A percentile compares a stretch with the other conserved stretches of the same genome.
phyloP scores from a whole-genome alignment of 2,797 vertebrate species.

The Chrysolophus pictus region DNA sequence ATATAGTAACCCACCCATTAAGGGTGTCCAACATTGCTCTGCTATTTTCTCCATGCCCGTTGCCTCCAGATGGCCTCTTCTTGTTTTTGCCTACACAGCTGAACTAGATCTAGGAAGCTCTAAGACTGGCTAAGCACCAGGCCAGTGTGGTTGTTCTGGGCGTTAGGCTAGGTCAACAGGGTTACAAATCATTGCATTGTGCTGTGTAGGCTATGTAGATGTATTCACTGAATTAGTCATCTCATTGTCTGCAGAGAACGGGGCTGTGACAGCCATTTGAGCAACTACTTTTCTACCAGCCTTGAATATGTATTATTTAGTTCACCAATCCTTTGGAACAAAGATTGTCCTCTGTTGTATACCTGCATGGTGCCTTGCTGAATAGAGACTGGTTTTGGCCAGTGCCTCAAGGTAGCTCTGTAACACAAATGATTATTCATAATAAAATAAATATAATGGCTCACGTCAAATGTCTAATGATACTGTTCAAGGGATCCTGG shows the following conservation, averaged over 20 bases:
- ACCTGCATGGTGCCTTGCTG: not conserved
- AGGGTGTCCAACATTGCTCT: not conserved
- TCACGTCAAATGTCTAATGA: slow-evolving; percentile 1
- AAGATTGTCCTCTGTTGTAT: not conserved
- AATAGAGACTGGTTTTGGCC: not conserved
- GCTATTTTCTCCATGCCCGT: not conserved
- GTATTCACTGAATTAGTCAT: not conserved
- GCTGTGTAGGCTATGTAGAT: not conserved
- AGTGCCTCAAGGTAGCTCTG: not conserved
- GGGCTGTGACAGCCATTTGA: not conserved
- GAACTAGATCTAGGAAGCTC: not conserved
- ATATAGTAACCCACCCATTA: not conserved
- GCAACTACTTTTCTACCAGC: not conserved
- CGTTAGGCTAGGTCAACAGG: not conserved
- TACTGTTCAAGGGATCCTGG: not conserved
- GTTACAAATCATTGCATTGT: not conserved
- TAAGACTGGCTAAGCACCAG: not conserved
- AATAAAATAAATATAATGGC: slow-evolving; percentile 18
- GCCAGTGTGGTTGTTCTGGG: not conserved
- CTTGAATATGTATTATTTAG: not conserved
- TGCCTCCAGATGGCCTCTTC: not conserved
- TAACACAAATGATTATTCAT: slow-evolving; percentile 27
- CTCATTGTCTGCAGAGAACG: not conserved
- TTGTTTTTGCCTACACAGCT: not conserved
- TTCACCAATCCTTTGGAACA: not conserved